phyloP scores from a whole-genome alignment of 2,113 vertebrate species.

The Vireo altiloquus region DNA sequence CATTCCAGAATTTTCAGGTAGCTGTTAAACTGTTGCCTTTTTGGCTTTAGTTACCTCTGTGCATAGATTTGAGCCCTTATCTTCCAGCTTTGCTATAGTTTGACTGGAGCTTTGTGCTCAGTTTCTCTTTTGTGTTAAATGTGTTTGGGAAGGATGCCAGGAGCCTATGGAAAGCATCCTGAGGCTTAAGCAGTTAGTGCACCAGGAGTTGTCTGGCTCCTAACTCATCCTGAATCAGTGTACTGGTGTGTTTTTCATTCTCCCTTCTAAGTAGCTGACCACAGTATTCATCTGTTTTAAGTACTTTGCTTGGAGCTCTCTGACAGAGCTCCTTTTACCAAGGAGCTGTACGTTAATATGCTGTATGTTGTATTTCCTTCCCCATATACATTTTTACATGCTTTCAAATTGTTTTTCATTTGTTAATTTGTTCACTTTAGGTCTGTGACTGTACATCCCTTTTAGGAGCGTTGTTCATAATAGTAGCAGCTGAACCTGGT shows the following conservation, averaged over 20 bases:
- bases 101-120: background rate
- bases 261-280: background rate
- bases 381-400: background rate
- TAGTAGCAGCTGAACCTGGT: background rate
- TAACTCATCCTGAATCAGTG: background rate
- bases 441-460: background rate
- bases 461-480: background rate
- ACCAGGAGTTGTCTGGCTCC: conserved; percentile 4
- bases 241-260: background rate
- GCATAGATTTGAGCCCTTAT: background rate
- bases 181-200: background rate
- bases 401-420: background rate
- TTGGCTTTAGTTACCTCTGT: background rate
- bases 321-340: background rate
- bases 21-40: background rate
- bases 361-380: conserved; percentile 10
- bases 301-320: background rate
- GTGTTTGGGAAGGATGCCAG: background rate
- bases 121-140: background rate
- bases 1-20: background rate
- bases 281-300: conserved; percentile 4
- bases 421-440: background rate
- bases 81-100: background rate
- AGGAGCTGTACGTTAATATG: background rate
- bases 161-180: background rate